Evolutionary conservation across 2,888 invertebrate genomes (phyloP).

Genomic region (Melanargia galathea): DNA sequence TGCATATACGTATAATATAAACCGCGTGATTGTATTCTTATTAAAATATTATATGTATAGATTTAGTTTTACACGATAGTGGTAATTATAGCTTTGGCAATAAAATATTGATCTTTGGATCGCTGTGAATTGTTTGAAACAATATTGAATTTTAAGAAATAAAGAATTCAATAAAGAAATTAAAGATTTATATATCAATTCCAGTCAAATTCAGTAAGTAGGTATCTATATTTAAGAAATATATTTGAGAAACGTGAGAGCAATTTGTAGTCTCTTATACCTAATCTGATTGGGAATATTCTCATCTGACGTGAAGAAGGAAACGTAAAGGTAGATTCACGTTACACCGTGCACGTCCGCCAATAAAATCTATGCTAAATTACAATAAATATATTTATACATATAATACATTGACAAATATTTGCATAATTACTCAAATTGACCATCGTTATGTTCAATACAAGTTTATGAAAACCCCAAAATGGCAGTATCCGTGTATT

Average conservation of each 20-base stretch:
- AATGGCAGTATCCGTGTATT: slow-evolving; percentile 11
- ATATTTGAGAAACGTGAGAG: too few species aligned
- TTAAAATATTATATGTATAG: too few species aligned
- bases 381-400: slow-evolving; percentile 18
- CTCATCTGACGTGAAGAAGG: too few species aligned
- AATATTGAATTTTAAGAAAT: not conserved
- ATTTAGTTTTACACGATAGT: slow-evolving; percentile 1
- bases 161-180: too few species aligned
- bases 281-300: too few species aligned
- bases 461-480: slow-evolving; percentile 7
- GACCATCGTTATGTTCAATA: not conserved
- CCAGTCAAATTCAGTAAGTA: too few species aligned
- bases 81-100: slow-evolving; percentile 16
- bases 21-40: slow-evolving; percentile 13
- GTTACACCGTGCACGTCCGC: not conserved
- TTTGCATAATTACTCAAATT: not conserved
- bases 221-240: too few species aligned
- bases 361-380: slow-evolving; percentile 4
- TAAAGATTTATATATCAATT: not conserved
- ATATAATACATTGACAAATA: slow-evolving; percentile 17
- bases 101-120: slow-evolving; percentile 15
- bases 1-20: slow-evolving; percentile 18
- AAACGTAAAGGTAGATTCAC: not conserved
- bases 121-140: not conserved
- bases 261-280: too few species aligned